Evolutionary conservation across 2,888 invertebrate species (phyloP).

Genomic region (Euplexia lucipara): DNA sequence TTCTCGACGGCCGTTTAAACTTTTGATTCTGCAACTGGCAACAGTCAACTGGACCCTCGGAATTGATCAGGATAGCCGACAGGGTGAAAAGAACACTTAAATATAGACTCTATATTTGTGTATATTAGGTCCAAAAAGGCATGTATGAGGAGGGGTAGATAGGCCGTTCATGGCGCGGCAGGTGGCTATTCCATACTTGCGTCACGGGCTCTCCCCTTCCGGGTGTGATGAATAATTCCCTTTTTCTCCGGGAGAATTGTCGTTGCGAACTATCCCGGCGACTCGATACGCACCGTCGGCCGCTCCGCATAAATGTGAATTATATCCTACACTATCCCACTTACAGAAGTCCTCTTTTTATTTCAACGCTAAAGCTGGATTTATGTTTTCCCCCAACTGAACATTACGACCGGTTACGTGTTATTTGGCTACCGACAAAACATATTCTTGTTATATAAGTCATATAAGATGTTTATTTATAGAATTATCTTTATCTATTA

Average conservation of each 20-base stretch:
- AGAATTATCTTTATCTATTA: slow-evolving; percentile 29
- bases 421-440: slow-evolving; percentile 69
- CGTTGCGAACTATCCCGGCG: slow-evolving; percentile 88
- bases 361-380: slow-evolving; percentile 85
- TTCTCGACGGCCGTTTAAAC: slow-evolving; percentile 90
- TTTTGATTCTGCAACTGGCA: slow-evolving; percentile 91
- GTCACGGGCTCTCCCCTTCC: slow-evolving; percentile 91
- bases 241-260: slow-evolving; percentile 89
- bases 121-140: slow-evolving; percentile 57
- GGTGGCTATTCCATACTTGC: slow-evolving; percentile 89
- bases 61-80: slow-evolving; percentile 78
- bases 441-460: slow-evolving; percentile 61
- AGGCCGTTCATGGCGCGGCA: slow-evolving; percentile 72
- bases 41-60: slow-evolving; percentile 89
- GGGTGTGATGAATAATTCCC: slow-evolving; percentile 91
- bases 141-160: slow-evolving; percentile 61
- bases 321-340: slow-evolving; percentile 88
- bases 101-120: slow-evolving; percentile 63
- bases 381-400: slow-evolving; percentile 82
- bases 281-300: slow-evolving; percentile 89
- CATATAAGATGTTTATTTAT: slow-evolving; percentile 42
- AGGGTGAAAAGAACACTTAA: slow-evolving; percentile 32
- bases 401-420: slow-evolving; percentile 78
- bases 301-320: slow-evolving; percentile 89
- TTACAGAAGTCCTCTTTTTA: slow-evolving; percentile 87